A percentile compares a stretch with the other conserved stretches of the same genome.
These are phyloP conservation scores for Dissostichus mawsoni DNA, from an alignment of 2,113 vertebrate genomes.

Conservation along the genomic window DNA sequence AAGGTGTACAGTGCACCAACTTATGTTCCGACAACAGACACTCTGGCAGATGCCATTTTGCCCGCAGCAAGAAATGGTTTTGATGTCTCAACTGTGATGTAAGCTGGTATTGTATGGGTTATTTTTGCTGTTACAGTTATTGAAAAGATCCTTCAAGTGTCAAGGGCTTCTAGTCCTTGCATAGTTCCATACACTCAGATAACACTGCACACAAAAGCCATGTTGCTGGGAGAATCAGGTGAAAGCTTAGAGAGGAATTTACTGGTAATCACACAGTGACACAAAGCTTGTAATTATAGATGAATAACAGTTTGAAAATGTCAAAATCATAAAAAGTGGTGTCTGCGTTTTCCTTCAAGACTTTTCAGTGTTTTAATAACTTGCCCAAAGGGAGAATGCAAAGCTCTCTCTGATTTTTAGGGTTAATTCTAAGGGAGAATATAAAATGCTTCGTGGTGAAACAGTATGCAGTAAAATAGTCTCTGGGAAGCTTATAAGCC, in stretches of 20 bases:
- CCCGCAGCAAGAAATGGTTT: not conserved
- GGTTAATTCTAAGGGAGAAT: slow-evolving; percentile 15
- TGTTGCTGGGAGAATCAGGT: not conserved
- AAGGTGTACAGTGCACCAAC: not conserved
- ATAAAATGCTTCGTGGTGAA: slow-evolving; percentile 32
- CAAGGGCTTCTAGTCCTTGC: slow-evolving; percentile 2
- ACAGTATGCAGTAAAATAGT: slow-evolving; percentile 15
- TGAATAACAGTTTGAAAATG: slow-evolving; percentile 14
- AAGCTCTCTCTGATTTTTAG: slow-evolving; percentile 3
- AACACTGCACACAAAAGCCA: not conserved
- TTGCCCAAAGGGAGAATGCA: not conserved
- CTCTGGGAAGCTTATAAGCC: slow-evolving; percentile 46
- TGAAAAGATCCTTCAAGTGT: slow-evolving; percentile 8
- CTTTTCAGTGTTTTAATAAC: slow-evolving; percentile 20
- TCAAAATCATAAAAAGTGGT: not conserved
- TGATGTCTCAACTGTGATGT: slow-evolving; percentile 14
- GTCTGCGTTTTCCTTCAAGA: not conserved
- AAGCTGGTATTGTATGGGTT: not conserved
- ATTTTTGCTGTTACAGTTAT: not conserved
- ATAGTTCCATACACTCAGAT: not conserved
- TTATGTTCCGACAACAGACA: slow-evolving; percentile 23
- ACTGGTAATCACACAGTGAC: not conserved
- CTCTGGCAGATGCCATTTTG: slow-evolving; percentile 1
- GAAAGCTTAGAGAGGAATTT: not conserved
- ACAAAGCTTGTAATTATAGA: not conserved